Evolutionary conservation across 1,140 invertebrate genomes (phyloP).

Genomic region (Cydia splendana): DNA sequence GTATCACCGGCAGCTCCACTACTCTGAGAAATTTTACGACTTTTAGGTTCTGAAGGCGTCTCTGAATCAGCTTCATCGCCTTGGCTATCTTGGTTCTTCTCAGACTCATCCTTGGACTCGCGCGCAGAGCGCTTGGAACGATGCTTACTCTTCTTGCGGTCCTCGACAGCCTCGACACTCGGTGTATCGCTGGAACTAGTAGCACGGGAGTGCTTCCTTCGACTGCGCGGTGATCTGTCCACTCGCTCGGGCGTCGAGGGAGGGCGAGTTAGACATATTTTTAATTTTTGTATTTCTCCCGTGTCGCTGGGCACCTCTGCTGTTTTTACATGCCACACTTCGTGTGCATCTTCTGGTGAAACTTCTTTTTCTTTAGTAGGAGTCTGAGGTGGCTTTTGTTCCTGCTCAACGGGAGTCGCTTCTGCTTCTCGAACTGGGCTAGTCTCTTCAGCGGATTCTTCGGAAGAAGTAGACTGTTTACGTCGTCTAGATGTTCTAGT

Average conservation of each 20-base stretch:
- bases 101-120: conserved; percentile 58
- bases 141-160: conserved; percentile 65
- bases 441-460: conserved; percentile 62
- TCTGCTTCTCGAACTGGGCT: conserved; percentile 48
- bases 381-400: conserved; percentile 47
- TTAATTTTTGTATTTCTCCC: conserved; percentile 72
- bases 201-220: conserved; percentile 68
- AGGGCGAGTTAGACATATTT: conserved; percentile 70
- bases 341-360: conserved; percentile 61
- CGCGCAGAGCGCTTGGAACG: conserved; percentile 55
- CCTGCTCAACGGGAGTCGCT: conserved; percentile 41
- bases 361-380: conserved; percentile 53
- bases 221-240: conserved; percentile 73
- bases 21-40: conserved; percentile 43
- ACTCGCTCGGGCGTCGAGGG: conserved; percentile 70
- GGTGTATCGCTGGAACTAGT: conserved; percentile 70
- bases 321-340: conserved; percentile 73
- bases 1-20: conserved; percentile 33
- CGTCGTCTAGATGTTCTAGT: conserved; percentile 57
- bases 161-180: conserved; percentile 60
- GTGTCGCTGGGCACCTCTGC: conserved; percentile 58
- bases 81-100: conserved; percentile 57
- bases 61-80: conserved; percentile 46
- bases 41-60: conserved; percentile 30
- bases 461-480: conserved; percentile 68